A percentile compares a stretch with the other conserved stretches of the same genome.
Evolutionary conservation across 1,140 invertebrate genomes (phyloP).

Genomic region (Pinna nobilis): DNA sequence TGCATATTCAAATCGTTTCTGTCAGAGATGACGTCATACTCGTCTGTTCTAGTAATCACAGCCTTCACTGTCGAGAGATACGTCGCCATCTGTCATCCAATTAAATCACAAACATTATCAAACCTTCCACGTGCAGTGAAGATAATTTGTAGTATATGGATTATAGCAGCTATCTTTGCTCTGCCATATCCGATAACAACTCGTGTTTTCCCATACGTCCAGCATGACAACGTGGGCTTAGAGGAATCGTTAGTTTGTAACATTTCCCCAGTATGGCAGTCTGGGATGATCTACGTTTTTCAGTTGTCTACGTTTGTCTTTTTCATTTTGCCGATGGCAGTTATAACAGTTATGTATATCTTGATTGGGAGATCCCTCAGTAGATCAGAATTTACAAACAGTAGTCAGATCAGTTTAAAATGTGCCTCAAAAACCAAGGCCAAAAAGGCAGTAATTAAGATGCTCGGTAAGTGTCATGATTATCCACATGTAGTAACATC

Average conservation of each 20-base stretch:
- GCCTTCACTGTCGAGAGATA: conserved; percentile 96
- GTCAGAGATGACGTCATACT: conserved; percentile 92
- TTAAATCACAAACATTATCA: conserved; percentile 89
- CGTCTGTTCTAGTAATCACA: conserved; percentile 92
- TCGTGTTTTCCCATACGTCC: conserved; percentile 50
- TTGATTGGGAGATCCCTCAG: conserved; percentile 72
- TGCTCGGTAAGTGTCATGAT: conserved; percentile 62
- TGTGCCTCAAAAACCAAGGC: conserved; percentile 47
- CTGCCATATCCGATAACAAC: conserved; percentile 78
- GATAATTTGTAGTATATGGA: conserved; percentile 87
- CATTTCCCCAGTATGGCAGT: conserved; percentile 57
- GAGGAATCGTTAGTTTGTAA: conserved; percentile 68
- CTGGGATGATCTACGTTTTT: conserved; percentile 57
- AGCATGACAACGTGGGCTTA: conserved; percentile 47
- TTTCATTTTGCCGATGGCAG: conserved; percentile 74
- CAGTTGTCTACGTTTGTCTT: conserved; percentile 73
- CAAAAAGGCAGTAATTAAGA: conserved; percentile 66
- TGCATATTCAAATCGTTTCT: conserved; percentile 88
- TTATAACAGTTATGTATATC: conserved; percentile 74
- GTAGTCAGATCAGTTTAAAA: conserved; percentile 39
- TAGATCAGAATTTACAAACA: conserved; percentile 54
- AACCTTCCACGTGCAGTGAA: conserved; percentile 85
- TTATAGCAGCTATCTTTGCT: conserved; percentile 84
- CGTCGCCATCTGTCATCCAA: conserved; percentile 94
- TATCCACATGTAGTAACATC: no score